A percentile compares a stretch with the other conserved stretches of the same genome.
Conservation (phyloP, 2,888 invertebrate genomes). For the Geophilus truncorum region DNA sequence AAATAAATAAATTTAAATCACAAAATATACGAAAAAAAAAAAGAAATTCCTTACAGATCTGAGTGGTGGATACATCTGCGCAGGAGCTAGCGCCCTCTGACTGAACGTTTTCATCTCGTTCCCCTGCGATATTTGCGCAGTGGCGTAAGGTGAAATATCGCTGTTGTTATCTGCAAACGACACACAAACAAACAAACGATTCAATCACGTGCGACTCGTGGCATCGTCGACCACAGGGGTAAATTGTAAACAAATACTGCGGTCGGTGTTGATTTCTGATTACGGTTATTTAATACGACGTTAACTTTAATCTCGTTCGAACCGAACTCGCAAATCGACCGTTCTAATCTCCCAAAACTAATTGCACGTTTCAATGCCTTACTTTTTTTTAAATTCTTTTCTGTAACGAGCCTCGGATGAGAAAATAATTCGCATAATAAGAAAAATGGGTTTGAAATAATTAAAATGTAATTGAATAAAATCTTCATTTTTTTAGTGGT, state of each 20-base stretch:
- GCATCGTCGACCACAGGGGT: not conserved
- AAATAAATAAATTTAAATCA: not conserved
- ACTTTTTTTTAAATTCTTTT: not conserved
- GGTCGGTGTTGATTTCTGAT: not conserved
- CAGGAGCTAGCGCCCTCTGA: conserved; percentile 13
- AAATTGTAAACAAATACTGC: conserved; percentile 1
- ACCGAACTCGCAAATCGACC: not conserved
- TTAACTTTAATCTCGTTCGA: not conserved
- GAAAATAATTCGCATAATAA: not conserved
- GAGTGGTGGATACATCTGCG: conserved; percentile 35
- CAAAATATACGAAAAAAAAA: not conserved
- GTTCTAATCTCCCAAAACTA: conserved; percentile 6
- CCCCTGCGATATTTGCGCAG: conserved; percentile 34
- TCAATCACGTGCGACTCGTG: not conserved
- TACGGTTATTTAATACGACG: not conserved
- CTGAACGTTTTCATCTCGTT: conserved; percentile 37
- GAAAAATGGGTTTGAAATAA: too few relatives aligned
- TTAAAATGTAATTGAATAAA: not conserved
- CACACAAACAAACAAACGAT: too few relatives aligned
- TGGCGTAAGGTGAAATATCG: conserved; percentile 37
- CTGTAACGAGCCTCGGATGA: not conserved
- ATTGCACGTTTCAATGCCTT: not conserved
- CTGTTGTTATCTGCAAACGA: conserved; percentile 28
- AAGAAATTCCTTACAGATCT: conserved; percentile 31
- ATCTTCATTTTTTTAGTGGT: not conserved